Percentiles rank a stretch among this genome's conserved stretches.
phyloP scores from a whole-genome alignment of 2,888 invertebrate species.

The Limnephilus lunatus region DNA sequence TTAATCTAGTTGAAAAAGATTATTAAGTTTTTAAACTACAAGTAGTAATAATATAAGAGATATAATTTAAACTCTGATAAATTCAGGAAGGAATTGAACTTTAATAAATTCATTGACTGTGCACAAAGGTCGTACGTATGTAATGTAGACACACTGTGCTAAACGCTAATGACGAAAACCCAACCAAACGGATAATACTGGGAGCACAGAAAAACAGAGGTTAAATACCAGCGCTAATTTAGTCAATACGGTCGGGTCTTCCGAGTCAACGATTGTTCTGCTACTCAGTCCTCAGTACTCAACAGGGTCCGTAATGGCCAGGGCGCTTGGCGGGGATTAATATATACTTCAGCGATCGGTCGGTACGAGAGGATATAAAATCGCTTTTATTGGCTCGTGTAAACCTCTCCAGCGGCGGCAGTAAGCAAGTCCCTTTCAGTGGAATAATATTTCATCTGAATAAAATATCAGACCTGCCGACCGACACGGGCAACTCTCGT shows the following conservation, averaged over 20 bases:
- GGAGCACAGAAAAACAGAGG: background rate
- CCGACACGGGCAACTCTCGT: background rate
- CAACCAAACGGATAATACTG: background rate
- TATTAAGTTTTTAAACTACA: no score
- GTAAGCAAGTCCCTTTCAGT: slow-evolving; percentile 26
- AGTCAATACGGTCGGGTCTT: slow-evolving; percentile 20
- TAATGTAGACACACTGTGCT: background rate
- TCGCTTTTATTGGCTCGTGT: slow-evolving; percentile 22
- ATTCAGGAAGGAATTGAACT: background rate
- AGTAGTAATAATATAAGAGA: no score
- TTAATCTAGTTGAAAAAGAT: no score
- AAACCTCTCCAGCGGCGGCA: slow-evolving; percentile 19
- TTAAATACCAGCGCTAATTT: slow-evolving; percentile 2
- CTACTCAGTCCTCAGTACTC: background rate
- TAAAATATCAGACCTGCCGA: slow-evolving; percentile 32
- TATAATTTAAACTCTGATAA: background rate
- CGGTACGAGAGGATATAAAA: slow-evolving; percentile 20
- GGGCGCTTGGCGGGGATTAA: slow-evolving; percentile 16
- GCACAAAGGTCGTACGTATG: background rate
- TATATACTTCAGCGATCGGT: slow-evolving; percentile 17
- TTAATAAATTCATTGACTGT: background rate
- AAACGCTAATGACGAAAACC: background rate
- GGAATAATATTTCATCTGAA: slow-evolving; percentile 40
- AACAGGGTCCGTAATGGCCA: slow-evolving; percentile 16
- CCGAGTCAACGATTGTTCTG: background rate